Percentiles rank a stretch among this genome's conserved stretches.
Conservation (phyloP, 2,888 invertebrate genomes). For the Cataglyphis altisquamis region DNA sequence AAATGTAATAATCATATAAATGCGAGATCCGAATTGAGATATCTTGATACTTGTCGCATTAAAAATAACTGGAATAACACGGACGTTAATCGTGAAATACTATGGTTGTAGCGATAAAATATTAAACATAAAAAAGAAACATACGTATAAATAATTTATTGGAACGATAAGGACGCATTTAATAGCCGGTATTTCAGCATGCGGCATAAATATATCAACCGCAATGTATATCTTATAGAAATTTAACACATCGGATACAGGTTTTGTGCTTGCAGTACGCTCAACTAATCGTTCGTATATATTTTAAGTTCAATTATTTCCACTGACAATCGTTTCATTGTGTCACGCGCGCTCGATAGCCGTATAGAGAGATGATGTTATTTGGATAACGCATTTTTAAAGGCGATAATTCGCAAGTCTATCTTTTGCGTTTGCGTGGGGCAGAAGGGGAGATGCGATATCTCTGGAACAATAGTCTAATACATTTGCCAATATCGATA, state of each 20-base stretch:
- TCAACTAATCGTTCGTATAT: conserved; percentile 6
- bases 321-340: conserved; percentile 11
- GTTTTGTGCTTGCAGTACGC: conserved; percentile 2
- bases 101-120: background rate
- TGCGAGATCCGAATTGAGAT: conserved; percentile 2
- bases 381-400: conserved; percentile 63
- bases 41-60: conserved; percentile 6
- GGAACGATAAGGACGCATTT: conserved; percentile 35
- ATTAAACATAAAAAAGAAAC: conserved; percentile 1
- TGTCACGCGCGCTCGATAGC: conserved; percentile 35
- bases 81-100: conserved; percentile 28
- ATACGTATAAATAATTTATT: conserved; percentile 18
- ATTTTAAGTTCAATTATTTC: conserved; percentile 37
- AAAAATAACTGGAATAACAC: conserved; percentile 18
- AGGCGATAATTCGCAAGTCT: conserved; percentile 66
- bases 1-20: conserved; percentile 5
- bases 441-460: conserved; percentile 12
- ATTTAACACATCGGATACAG: conserved; percentile 17
- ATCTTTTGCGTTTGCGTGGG: conserved; percentile 36
- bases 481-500: conserved; percentile 65
- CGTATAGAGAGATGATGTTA: conserved; percentile 58
- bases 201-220: background rate
- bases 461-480: conserved; percentile 71
- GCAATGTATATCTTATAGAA: conserved; percentile 20
- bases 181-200: conserved; percentile 19